Base-by-base conservation (phyloP, 2,113 vertebrate genomes). In the Deroptyus accipitrinus region DNA sequence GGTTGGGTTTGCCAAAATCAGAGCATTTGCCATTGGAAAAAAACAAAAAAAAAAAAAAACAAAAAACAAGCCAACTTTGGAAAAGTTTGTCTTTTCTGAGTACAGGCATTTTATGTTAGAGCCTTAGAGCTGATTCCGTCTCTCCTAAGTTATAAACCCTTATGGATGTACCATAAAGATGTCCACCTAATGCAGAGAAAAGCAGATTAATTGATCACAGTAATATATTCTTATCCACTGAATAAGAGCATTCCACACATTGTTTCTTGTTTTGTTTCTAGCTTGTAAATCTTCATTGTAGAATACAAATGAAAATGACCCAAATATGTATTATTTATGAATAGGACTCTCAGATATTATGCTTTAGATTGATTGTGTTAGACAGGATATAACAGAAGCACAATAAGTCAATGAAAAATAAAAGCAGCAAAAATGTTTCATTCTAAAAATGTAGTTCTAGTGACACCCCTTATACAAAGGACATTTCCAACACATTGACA, bases 261-360 rank as follows among this genome's bases (percentile, higher is more conserved):
- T 68, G 77, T 85, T 88, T 94, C 92, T 83, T 86, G 81, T 37
- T 89, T 94, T 87, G 69, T 92, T 90, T 96, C 83, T 92, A 79
- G 86, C 87, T 82, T 96, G 87, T 96, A 97, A 97, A 97, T 97
- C 95, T 97, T 94, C 95, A 95, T 95, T 92, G 92, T 85, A 61
- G 83, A 92, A 97, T 92, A 96, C 88, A 84, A 85, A 87, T 89
- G 83, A 95, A 92, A 91, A 78, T 92, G 83, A 92, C 88, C 64
- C 24, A 51, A 51, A 51, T 51, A 51, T 51, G 49, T 51, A 51
- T 51, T 51, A 51, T 51, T 51, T 51, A 51, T 51, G 49, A 51
- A 51, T 51, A 51, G 49, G 25, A 51, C 49, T 75, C 91, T 95
- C 87, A 83, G 95, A 93, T 80, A 42, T 97, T 96, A 94, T 77